Conservation (phyloP, 2,113 vertebrate genomes). For the Epinephelus cyanopodus region DNA sequence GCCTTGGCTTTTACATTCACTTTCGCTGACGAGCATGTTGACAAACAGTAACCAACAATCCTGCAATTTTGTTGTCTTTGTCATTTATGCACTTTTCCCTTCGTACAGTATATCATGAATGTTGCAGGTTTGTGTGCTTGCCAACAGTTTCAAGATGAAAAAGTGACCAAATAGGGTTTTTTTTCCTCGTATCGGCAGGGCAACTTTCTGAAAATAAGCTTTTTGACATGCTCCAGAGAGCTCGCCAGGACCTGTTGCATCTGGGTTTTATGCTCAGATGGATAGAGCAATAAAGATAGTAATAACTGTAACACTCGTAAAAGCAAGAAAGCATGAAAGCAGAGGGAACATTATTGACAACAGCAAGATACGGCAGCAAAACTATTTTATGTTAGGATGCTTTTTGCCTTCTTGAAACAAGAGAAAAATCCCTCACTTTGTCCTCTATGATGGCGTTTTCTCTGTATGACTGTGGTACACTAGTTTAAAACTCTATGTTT, state of each 20-base stretch:
- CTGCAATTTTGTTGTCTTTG: background rate
- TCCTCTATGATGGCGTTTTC: background rate
- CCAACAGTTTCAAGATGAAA: background rate
- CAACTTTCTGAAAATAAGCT: constrained; percentile 8
- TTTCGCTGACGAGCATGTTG: too few species aligned
- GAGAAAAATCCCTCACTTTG: background rate
- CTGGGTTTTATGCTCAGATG: background rate
- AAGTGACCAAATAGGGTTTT: background rate
- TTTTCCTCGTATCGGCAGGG: too few species aligned
- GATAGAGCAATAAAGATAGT: constrained; percentile 18
- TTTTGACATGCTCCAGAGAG: background rate
- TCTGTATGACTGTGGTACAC: background rate
- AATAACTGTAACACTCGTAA: constrained; percentile 1
- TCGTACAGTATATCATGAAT: background rate
- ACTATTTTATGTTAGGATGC: background rate
- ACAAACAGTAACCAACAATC: too few species aligned
- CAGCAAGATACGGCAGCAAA: background rate
- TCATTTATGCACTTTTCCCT: background rate
- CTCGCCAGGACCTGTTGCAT: background rate
- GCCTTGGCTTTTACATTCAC: too few species aligned
- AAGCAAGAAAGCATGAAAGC: constrained; percentile 15
- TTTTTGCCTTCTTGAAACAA: background rate
- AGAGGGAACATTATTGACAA: background rate
- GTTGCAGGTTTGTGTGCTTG: background rate
- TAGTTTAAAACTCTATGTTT: constrained; percentile 8